Conservation (phyloP, 1,140 invertebrate species). For the Oreohelix idahoensis region DNA sequence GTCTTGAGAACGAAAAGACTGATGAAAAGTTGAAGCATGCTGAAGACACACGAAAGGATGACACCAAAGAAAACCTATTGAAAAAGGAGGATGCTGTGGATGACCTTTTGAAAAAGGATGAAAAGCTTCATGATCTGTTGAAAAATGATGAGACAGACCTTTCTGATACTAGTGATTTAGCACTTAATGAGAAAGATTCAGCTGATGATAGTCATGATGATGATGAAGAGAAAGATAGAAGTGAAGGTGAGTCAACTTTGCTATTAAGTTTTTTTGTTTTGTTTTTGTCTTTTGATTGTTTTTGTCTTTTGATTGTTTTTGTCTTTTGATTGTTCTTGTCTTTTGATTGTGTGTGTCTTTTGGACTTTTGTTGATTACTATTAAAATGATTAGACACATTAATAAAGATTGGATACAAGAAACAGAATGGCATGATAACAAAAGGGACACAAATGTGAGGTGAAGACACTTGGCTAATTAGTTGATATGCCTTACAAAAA, state of each 20-base stretch:
- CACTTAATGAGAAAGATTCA: too few relatives aligned
- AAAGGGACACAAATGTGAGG: too few relatives aligned
- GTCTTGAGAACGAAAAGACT: neutral
- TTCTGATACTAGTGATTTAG: neutral
- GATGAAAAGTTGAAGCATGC: neutral
- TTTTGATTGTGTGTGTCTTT: too few relatives aligned
- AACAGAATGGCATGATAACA: too few relatives aligned
- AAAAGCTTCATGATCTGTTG: neutral
- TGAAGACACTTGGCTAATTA: too few relatives aligned
- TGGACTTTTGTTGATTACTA: too few relatives aligned
- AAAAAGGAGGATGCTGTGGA: conserved; percentile 9
- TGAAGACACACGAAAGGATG: neutral
- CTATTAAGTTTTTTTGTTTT: neutral
- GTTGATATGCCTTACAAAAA: too few relatives aligned
- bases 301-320: too few relatives aligned
- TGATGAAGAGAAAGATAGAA: neutral
- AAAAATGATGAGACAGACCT: conserved; percentile 3
- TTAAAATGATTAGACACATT: too few relatives aligned
- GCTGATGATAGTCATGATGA: neutral
- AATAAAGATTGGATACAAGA: too few relatives aligned
- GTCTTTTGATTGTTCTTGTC: too few relatives aligned
- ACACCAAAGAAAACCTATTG: neutral
- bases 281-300: too few relatives aligned
- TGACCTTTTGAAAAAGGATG: neutral
- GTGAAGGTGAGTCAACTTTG: neutral